Evolutionary conservation across 2,888 invertebrate genomes (phyloP).

Genomic region (Sminthurides aquaticus): DNA sequence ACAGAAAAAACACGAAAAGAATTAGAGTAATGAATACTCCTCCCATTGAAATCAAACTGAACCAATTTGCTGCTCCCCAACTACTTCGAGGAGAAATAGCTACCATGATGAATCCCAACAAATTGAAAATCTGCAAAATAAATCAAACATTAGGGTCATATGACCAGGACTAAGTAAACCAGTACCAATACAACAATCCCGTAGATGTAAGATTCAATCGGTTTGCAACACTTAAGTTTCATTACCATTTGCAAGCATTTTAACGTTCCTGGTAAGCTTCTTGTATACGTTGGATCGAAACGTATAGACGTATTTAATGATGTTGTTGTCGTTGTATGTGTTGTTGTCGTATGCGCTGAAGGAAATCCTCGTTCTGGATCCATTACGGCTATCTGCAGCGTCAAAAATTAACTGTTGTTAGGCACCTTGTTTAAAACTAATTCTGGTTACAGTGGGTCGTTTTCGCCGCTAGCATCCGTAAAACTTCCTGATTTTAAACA

Average conservation of each 20-base stretch:
- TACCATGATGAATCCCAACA: slow-evolving; percentile 75
- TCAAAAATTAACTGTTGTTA: too few relatives aligned
- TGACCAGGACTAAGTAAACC: too few relatives aligned
- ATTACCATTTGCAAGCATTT: slow-evolving; percentile 68
- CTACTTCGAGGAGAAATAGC: slow-evolving; percentile 55
- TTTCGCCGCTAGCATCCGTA: background rate
- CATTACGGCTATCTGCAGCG: slow-evolving; percentile 1
- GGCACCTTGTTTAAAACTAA: too few relatives aligned
- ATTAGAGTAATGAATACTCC: slow-evolving; percentile 80
- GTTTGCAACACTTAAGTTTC: background rate
- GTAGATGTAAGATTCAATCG: background rate
- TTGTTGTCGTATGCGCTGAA: slow-evolving; percentile 62
- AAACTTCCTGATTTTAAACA: too few relatives aligned
- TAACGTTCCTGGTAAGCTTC: slow-evolving; percentile 65
- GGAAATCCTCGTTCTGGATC: slow-evolving; percentile 55
- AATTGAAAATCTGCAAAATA: slow-evolving; percentile 56
- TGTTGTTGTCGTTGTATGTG: slow-evolving; percentile 54
- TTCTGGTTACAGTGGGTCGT: too few relatives aligned
- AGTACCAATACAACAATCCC: background rate
- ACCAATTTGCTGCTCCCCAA: slow-evolving; percentile 61
- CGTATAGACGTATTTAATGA: slow-evolving; percentile 55
- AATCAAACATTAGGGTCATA: slow-evolving; percentile 18
- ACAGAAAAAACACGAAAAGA: slow-evolving; percentile 68
- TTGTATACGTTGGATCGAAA: slow-evolving; percentile 64
- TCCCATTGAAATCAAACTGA: slow-evolving; percentile 69